A percentile compares a stretch with the other conserved stretches of the same genome.
Evolutionary conservation across 1,140 invertebrate genomes (phyloP).

Genomic region (Drosophila prosaltans): DNA sequence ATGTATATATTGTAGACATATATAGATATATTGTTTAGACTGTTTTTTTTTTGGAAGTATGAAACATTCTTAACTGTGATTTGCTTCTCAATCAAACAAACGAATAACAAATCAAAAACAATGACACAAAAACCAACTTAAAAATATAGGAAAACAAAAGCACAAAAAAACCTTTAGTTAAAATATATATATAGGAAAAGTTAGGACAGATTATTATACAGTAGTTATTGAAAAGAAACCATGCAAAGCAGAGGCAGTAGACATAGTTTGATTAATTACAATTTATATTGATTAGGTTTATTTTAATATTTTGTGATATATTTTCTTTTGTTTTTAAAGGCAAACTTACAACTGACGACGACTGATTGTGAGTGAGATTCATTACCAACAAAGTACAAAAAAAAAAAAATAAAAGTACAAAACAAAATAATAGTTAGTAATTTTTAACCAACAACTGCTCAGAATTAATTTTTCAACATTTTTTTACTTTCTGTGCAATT

Average conservation of each 20-base stretch:
- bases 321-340: neutral
- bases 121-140: slow-evolving; percentile 37
- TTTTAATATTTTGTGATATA: slow-evolving; percentile 11
- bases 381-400: neutral
- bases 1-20: slow-evolving; percentile 25
- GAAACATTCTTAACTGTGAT: slow-evolving; percentile 76
- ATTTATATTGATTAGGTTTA: slow-evolving; percentile 22
- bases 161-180: slow-evolving; percentile 6
- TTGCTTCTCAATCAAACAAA: slow-evolving; percentile 57
- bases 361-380: slow-evolving; percentile 49
- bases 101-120: slow-evolving; percentile 37
- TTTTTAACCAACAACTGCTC: neutral
- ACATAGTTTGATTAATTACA: slow-evolving; percentile 15
- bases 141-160: slow-evolving; percentile 23
- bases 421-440: slow-evolving; percentile 14
- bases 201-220: slow-evolving; percentile 1
- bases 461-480: neutral
- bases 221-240: slow-evolving; percentile 4
- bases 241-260: slow-evolving; percentile 33
- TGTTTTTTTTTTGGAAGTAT: slow-evolving; percentile 36
- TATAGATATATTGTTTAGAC: slow-evolving; percentile 24
- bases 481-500: slow-evolving; percentile 7
- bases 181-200: neutral
- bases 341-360: slow-evolving; percentile 74
- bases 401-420: slow-evolving; percentile 8